Conservation (phyloP, 2,888 invertebrate genomes). For the Chrysolina haemoptera region DNA sequence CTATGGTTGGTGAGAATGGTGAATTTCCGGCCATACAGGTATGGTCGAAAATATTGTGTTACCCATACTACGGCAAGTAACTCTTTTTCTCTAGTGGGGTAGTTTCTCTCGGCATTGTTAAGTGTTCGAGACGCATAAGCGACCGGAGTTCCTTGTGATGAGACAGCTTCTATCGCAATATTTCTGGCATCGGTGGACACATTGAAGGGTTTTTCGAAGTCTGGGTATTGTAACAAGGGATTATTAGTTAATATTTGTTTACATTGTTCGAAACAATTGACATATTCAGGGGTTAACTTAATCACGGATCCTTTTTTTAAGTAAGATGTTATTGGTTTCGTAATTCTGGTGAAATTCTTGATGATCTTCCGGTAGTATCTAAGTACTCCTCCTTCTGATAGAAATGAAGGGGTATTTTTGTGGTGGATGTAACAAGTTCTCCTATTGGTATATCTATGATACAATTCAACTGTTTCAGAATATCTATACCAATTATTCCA, state of each 20-base stretch:
- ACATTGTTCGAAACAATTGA: background rate
- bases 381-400: background rate
- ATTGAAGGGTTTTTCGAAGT: background rate
- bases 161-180: too few relatives aligned
- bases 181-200: background rate
- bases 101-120: background rate
- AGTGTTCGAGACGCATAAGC: background rate
- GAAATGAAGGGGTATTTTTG: background rate
- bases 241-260: background rate
- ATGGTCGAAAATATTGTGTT: background rate
- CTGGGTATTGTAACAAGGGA: background rate
- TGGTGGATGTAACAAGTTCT: background rate
- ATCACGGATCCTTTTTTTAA: too few relatives aligned
- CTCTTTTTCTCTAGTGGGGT: background rate
- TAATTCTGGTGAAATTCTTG: background rate
- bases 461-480: too few relatives aligned
- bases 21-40: background rate
- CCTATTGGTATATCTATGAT: too few relatives aligned
- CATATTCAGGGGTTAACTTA: background rate
- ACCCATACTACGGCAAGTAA: background rate
- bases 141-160: background rate
- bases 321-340: too few relatives aligned
- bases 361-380: background rate
- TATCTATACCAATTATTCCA: too few relatives aligned
- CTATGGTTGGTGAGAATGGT: background rate